Percentiles rank a stretch among this genome's conserved stretches.
These are phyloP conservation scores for Drosophila testacea DNA, from an alignment of 2,888 invertebrate genomes.

Conservation along the genomic window DNA sequence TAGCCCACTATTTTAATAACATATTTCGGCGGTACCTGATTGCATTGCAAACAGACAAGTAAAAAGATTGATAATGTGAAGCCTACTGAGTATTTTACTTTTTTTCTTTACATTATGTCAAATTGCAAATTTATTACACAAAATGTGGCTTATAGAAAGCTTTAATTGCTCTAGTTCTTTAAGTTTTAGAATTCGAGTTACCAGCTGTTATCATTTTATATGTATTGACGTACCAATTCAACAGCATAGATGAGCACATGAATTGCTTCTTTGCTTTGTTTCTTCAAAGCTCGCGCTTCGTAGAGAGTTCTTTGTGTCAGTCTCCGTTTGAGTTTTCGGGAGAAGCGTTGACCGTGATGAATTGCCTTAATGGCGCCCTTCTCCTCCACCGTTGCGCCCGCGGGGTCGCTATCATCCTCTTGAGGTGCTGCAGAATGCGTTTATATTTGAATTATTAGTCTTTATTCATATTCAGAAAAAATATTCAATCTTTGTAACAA, in stretches of 20 bases:
- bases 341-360: constrained; percentile 91
- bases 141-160: too few species aligned
- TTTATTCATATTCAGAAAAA: constrained; percentile 16
- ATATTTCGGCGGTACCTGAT: too few species aligned
- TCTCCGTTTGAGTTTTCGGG: constrained; percentile 91
- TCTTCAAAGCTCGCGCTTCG: constrained; percentile 92
- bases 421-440: constrained; percentile 55
- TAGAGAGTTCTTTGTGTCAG: constrained; percentile 91
- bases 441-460: constrained; percentile 17
- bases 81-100: too few species aligned
- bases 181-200: too few species aligned
- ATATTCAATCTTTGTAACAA: constrained; percentile 22
- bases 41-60: too few species aligned
- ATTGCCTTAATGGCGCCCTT: constrained; percentile 90
- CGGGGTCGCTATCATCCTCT: constrained; percentile 74
- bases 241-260: constrained; percentile 91
- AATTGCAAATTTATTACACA: too few species aligned
- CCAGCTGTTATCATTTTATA: neutral
- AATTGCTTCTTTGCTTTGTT: constrained; percentile 91
- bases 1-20: too few species aligned
- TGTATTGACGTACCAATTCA: constrained; percentile 88
- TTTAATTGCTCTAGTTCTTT: too few species aligned
- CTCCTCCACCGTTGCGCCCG: constrained; percentile 61
- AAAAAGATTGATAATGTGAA: too few species aligned
- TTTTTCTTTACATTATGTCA: too few species aligned